Evolutionary conservation across 2,113 vertebrate species (phyloP), one percentile per base, ranked within the genome.

Genomic region (Eudyptes chrysolophus): DNA sequence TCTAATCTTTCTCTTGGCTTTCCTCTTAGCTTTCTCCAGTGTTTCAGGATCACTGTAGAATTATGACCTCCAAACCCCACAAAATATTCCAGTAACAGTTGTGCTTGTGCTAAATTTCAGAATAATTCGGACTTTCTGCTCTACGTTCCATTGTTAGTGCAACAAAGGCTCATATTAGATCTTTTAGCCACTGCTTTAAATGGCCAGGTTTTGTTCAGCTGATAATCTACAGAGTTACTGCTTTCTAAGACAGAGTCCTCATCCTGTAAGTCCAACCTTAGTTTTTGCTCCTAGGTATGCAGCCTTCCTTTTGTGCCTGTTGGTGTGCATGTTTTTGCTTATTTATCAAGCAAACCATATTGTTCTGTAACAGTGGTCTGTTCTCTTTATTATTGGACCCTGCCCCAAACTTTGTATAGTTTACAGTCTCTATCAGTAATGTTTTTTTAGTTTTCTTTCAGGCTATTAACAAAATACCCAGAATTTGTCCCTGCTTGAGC

Each of bases 1-100:
- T 90, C 38, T 76, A 9, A 86, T 82, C 76, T 95, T 95, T 93
- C 62, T 86, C 44, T 89, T 89, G 62, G 54, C 36, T 16, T 96
- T 96, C 58, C 44, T 89, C 58, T 76, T 79, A 72, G 78, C 72
- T 85, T 76, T 93, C 65, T 87, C 36, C 62, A 70, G 29, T 84
- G 36, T 46, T 74, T 85, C 72, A 83, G 49, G 69, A 62, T 83
- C 62, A 54, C 46, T 66, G 27, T 57, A 92, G 74, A 77, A 66
- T 69, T 93, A 58, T 21, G 22, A 66, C 46, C 27, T 92, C 51
- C 46, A 65, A 62, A 82, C 13, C 18, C 25, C 74, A 94, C 64
- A 62, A 76, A 89, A 83, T 72, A 70, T 66, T 70, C 54, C 84
- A 62, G 46, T 52, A 72, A 42, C 32, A 65, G 64, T 51, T 87